Percentiles rank a stretch among this genome's conserved stretches.
phyloP scores from a whole-genome alignment of 1,140 invertebrate species.

The Apolygus lucorum region DNA sequence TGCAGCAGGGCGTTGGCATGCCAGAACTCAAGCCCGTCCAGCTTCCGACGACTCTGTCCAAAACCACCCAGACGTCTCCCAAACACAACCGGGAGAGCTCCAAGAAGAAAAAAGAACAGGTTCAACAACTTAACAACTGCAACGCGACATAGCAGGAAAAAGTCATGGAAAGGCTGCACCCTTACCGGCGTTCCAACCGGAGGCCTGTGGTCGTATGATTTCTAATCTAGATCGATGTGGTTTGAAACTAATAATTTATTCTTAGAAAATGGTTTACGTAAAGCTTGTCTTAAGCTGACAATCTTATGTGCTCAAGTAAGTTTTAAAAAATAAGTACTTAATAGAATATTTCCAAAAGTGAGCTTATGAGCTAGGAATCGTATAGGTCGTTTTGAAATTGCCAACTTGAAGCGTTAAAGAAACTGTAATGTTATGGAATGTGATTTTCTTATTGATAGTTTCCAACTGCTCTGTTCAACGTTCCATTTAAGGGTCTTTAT shows the following conservation, averaged over 20 bases:
- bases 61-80: conserved; percentile 23
- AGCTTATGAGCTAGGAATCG: too few species aligned
- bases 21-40: conserved; percentile 18
- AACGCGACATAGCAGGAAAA: conserved; percentile 20
- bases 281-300: conserved; percentile 9
- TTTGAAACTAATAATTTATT: background rate
- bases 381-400: too few species aligned
- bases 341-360: too few species aligned
- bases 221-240: background rate
- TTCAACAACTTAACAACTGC: background rate
- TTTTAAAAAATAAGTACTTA: too few species aligned
- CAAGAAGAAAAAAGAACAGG: background rate
- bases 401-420: too few species aligned
- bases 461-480: too few species aligned
- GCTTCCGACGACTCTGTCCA: background rate
- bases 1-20: conserved; percentile 18
- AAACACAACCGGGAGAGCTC: conserved; percentile 3
- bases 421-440: too few species aligned
- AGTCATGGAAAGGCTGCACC: conserved; percentile 15
- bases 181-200: conserved; percentile 13
- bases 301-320: conserved; percentile 11
- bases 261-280: background rate
- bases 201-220: conserved; percentile 22
- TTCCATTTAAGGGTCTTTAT: too few species aligned
- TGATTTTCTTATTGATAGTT: too few species aligned